Percentiles rank a stretch among this genome's conserved stretches.
Conservation (phyloP, 2,888 invertebrate genomes). For the Ectropis crepuscularia region DNA sequence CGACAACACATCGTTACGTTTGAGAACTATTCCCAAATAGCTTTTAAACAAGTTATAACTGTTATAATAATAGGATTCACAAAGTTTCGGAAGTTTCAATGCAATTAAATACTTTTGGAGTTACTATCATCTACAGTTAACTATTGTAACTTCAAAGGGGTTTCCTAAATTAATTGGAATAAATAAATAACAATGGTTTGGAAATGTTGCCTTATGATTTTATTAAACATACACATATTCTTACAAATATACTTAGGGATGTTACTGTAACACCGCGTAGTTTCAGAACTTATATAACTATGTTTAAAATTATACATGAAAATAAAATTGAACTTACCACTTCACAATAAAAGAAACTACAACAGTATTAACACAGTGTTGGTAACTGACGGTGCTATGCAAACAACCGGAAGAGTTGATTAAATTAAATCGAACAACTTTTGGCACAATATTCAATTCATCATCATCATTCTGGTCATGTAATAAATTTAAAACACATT, state of each 20-base stretch:
- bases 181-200: constrained; percentile 46
- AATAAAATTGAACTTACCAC: constrained; percentile 20
- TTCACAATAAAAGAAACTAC: constrained; percentile 26
- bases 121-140: background rate
- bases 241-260: constrained; percentile 56
- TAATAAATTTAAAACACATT: too few species aligned
- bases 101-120: background rate
- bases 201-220: constrained; percentile 59
- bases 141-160: background rate
- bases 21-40: constrained; percentile 1
- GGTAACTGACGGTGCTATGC: constrained; percentile 16
- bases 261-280: constrained; percentile 45
- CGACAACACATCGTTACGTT: background rate
- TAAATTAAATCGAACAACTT: too few species aligned
- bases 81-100: too few species aligned
- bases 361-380: constrained; percentile 17
- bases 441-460: too few species aligned
- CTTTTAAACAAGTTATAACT: constrained; percentile 2
- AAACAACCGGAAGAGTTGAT: background rate
- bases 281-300: constrained; percentile 23
- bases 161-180: too few species aligned
- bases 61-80: background rate
- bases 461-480: too few species aligned
- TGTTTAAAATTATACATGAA: constrained; percentile 10
- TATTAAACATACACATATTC: constrained; percentile 57